Base-by-base conservation (phyloP, 92 coral and sea anemone genomes). In the Parazoanthus darwini region DNA sequence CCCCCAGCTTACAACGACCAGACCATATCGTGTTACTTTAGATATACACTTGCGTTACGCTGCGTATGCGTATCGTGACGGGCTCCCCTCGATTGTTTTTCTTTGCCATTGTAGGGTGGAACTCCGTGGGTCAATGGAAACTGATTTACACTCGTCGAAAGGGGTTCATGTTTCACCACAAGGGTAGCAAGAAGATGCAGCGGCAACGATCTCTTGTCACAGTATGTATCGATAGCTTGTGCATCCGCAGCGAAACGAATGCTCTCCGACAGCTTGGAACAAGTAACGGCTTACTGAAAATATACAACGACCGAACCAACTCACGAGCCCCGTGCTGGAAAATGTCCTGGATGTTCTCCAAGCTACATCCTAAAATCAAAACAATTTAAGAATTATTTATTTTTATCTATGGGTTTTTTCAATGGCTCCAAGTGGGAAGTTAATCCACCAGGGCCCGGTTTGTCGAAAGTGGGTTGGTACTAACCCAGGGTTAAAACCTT, bases 151-250 rank as follows among this genome's bases (percentile, higher is more conserved):
- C 48, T 84, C 79, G 5, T 71, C 87, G 33, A 84, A 84, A 48
- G 87, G 54, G 1, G 75, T 84, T 23, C 87, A 84, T 33, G 79
- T 68, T 46, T 84, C 86, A 67, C 86, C 86, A 7, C 72, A 82
- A 82, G 86, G 86, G 14, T 82, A 65, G 35, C 42, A 14, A 29
- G 33, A n/a, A 82, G 59, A 16, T 58, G 3, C 26, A 42, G 16
- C 26, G 3, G 43, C 10, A 16, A 39, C 43, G 48, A 76, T 76
- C 35, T 76, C 8, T 54, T 39, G 11, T 2, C 46, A 37, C 46
- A 39, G 26, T n/a, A 20, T 2, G 26, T n/a, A 20, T 2, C 4
- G 54, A 20, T 5, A 63, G 6, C 70, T 63, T 54, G 59, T 4
- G 70, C 70, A 63, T 63, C 70, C 48, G 26, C 3, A 36, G 26